Evolutionary conservation across 64 coral and sea anemone genomes (phyloP).

Genomic region (Exaiptasia diaphana): DNA sequence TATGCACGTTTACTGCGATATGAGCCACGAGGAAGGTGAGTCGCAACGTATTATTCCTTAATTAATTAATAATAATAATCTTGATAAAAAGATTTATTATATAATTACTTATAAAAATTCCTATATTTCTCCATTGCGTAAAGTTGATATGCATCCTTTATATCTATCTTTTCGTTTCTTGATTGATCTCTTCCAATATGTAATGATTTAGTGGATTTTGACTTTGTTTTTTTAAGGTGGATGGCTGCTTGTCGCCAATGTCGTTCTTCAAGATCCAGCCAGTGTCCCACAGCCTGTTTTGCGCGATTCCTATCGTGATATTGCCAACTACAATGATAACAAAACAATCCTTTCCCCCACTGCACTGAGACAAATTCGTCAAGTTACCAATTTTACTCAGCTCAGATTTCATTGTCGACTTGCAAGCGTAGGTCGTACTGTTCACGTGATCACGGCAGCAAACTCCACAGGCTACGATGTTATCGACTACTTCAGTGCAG

Average conservation of each 20-base stretch:
- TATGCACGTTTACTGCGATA: conserved; percentile 43
- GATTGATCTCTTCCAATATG: too few relatives aligned
- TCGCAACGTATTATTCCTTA: neutral
- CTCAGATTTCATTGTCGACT: conserved; percentile 39
- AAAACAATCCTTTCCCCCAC: neutral
- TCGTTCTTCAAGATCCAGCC: neutral
- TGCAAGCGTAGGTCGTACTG: neutral
- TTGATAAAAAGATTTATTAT: too few relatives aligned
- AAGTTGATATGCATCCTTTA: too few relatives aligned
- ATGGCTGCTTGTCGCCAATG: conserved; percentile 28
- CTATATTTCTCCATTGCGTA: too few relatives aligned
- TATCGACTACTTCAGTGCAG: neutral
- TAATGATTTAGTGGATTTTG: too few relatives aligned
- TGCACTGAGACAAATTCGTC: neutral
- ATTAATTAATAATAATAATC: too few relatives aligned
- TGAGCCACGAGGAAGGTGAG: conserved; percentile 33
- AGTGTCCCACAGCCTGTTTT: too few relatives aligned
- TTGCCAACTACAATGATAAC: conserved; percentile 21
- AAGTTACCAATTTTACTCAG: conserved; percentile 7
- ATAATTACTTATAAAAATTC: too few relatives aligned
- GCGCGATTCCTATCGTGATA: neutral
- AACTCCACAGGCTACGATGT: conserved; percentile 13
- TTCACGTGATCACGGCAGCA: conserved; percentile 2
- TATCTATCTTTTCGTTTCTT: too few relatives aligned
- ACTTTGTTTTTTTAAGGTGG: conserved; percentile 18